These are phyloP conservation scores for Aurelia coerulea DNA, from an alignment of 30 jellyfish, hydroid and myxozoan species.

Conservation along the genomic window DNA sequence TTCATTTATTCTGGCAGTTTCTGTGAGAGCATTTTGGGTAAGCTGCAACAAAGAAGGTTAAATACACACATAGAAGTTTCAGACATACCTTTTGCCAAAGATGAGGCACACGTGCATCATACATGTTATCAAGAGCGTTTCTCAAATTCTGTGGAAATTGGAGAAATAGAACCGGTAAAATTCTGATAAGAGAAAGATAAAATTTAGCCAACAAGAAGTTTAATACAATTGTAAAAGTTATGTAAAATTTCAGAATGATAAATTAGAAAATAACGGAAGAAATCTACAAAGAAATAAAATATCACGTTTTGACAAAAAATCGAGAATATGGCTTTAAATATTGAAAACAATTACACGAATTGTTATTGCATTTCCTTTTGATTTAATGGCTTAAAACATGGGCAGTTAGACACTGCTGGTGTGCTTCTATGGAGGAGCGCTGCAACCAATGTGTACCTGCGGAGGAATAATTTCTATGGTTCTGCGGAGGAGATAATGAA, in stretches of 20 bases:
- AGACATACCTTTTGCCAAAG: conserved; percentile 94
- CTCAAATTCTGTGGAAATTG: conserved; percentile 72
- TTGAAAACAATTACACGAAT: too few species aligned
- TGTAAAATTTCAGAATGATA: neutral
- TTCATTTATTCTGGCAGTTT: too few species aligned
- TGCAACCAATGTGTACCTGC: too few species aligned
- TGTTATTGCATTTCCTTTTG: too few species aligned
- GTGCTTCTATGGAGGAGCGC: too few species aligned
- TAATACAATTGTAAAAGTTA: too few species aligned
- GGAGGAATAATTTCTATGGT: too few species aligned
- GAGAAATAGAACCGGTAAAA: neutral
- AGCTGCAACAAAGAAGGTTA: neutral
- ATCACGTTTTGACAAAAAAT: neutral
- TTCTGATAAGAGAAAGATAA: neutral
- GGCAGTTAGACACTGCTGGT: too few species aligned
- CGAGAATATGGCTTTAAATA: neutral
- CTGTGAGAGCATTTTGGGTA: neutral
- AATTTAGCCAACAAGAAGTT: neutral
- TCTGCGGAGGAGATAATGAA: too few species aligned
- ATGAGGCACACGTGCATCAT: conserved; percentile 94
- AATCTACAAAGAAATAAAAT: neutral
- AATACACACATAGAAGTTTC: too few species aligned
- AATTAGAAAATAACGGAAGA: neutral
- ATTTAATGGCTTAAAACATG: too few species aligned
- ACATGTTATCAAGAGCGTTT: conserved; percentile 94